These are phyloP conservation scores for Muscina levida DNA, from an alignment of 2,888 invertebrate genomes.

Conservation along the genomic window DNA sequence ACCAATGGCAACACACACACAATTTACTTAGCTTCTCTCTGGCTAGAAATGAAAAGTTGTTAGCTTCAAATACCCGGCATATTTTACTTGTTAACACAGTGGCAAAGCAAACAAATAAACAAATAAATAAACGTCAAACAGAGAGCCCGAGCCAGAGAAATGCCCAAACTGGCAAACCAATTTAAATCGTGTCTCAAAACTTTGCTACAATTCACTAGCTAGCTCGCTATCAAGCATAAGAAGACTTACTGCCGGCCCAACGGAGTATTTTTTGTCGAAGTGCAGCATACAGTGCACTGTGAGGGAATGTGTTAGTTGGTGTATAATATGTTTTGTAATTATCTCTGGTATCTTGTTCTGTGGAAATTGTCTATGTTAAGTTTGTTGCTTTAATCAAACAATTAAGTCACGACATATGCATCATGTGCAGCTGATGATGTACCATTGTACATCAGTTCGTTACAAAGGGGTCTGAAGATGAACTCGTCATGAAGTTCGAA, in stretches of 20 bases:
- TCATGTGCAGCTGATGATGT: too few species aligned
- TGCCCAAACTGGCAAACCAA: slow-evolving; percentile 17
- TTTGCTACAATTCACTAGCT: slow-evolving; percentile 37
- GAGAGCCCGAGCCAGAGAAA: neutral
- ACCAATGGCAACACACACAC: neutral
- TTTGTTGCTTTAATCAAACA: too few species aligned
- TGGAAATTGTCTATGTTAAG: too few species aligned
- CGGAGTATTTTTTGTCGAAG: too few species aligned
- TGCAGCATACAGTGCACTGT: too few species aligned
- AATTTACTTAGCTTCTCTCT: neutral
- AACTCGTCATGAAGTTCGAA: too few species aligned
- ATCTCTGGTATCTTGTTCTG: too few species aligned
- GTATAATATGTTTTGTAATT: too few species aligned
- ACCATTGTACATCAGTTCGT: too few species aligned
- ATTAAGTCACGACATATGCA: too few species aligned
- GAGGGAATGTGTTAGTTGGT: neutral
- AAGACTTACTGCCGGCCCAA: neutral
- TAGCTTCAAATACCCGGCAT: slow-evolving; percentile 14
- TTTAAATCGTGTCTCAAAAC: slow-evolving; percentile 51
- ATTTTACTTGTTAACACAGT: slow-evolving; percentile 57
- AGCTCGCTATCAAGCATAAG: neutral
- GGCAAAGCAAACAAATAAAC: slow-evolving; percentile 41
- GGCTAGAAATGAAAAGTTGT: slow-evolving; percentile 8
- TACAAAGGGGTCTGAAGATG: too few species aligned
- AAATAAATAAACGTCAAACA: slow-evolving; percentile 2